phyloP scores from a whole-genome alignment of 2,113 vertebrate species.

The Microtus oregoni region DNA sequence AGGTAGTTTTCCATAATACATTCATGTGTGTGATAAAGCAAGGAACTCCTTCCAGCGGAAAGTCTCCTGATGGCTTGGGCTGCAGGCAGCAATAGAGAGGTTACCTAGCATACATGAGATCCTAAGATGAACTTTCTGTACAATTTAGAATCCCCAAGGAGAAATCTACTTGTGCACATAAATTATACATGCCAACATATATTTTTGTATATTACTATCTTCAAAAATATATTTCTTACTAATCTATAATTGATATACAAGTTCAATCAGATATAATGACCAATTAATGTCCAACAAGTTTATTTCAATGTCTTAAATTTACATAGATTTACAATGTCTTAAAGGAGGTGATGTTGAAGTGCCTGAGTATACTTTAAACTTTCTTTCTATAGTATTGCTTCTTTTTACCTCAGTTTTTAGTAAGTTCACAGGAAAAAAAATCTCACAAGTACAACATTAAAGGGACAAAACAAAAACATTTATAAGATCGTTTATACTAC shows the following conservation, averaged over 20 bases:
- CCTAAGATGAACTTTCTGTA: not conserved
- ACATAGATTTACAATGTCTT: conserved; percentile 21
- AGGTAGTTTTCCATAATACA: not conserved
- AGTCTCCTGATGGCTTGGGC: not conserved
- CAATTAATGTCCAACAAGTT: not conserved
- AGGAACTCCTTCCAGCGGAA: not conserved
- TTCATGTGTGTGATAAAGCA: not conserved
- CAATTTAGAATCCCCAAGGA: not conserved
- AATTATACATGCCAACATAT: not conserved
- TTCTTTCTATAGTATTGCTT: not conserved
- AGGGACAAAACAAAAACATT: not conserved
- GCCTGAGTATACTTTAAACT: not conserved
- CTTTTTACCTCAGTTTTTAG: not conserved
- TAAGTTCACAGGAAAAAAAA: not conserved
- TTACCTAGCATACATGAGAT: not conserved
- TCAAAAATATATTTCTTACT: conserved; percentile 18
- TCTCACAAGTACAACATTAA: not conserved
- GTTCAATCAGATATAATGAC: not conserved
- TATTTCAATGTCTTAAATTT: not conserved
- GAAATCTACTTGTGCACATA: not conserved
- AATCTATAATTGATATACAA: not conserved
- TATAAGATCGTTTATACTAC: not conserved
- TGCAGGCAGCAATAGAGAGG: not conserved
- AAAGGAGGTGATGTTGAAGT: not conserved
- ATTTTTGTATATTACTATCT: not conserved